phyloP scores from a whole-genome alignment of 2,113 vertebrate genomes.

The Menura novaehollandiae region DNA sequence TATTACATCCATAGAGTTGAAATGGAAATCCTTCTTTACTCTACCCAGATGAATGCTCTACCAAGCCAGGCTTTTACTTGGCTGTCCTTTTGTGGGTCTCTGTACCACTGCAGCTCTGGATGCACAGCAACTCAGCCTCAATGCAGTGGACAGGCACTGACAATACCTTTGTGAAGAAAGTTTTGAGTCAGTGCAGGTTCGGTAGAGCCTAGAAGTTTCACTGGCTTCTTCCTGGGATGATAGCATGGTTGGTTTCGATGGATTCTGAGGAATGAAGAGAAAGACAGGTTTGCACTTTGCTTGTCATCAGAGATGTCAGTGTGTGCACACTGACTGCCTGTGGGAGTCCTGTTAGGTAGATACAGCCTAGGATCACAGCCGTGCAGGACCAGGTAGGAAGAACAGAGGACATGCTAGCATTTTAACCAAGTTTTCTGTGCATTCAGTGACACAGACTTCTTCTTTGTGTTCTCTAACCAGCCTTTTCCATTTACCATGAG shows the following conservation, averaged over 20 bases:
- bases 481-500: background rate
- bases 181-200: background rate
- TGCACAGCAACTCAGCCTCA: background rate
- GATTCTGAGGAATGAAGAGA: background rate
- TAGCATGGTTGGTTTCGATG: background rate
- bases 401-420: background rate
- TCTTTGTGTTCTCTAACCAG: background rate
- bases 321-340: background rate
- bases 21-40: background rate
- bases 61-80: background rate
- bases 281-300: background rate
- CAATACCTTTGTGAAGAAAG: background rate
- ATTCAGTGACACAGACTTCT: background rate
- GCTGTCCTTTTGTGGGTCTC: accelerated
- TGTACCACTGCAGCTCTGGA: background rate
- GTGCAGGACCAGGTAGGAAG: accelerated
- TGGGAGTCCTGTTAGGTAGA: background rate
- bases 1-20: background rate
- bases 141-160: accelerated
- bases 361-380: background rate
- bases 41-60: background rate
- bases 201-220: background rate
- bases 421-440: background rate
- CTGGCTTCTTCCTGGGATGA: background rate
- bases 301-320: background rate